These are phyloP conservation scores for Diadromus collaris DNA, from an alignment of 2,888 invertebrate genomes.

Conservation along the genomic window DNA sequence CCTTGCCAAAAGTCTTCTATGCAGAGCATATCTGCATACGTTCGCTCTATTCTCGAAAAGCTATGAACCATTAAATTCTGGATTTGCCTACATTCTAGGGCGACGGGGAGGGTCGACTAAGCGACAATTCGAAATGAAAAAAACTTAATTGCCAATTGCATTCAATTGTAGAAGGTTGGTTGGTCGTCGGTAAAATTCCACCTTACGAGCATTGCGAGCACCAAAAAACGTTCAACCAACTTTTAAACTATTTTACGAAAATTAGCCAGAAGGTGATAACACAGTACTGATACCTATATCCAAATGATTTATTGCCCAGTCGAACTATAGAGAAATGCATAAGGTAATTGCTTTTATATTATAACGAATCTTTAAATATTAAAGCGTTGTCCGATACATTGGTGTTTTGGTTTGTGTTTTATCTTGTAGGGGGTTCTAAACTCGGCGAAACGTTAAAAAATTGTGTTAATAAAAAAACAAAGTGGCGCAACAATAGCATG, in stretches of 20 bases:
- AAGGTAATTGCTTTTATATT: too few species aligned
- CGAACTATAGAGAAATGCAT: too few species aligned
- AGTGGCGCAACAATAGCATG: not conserved
- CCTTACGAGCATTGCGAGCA: not conserved
- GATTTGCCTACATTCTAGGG: slow-evolving; percentile 51
- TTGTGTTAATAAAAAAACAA: not conserved
- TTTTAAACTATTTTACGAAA: not conserved
- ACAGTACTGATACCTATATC: not conserved
- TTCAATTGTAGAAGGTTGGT: not conserved
- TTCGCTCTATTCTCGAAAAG: slow-evolving; percentile 50
- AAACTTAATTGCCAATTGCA: not conserved
- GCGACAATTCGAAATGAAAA: slow-evolving; percentile 4
- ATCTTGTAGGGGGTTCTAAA: not conserved
- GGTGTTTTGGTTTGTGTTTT: not conserved
- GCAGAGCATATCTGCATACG: slow-evolving; percentile 50
- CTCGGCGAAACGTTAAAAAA: not conserved
- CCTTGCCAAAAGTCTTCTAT: slow-evolving; percentile 54
- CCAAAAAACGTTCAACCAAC: not conserved
- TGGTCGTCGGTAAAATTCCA: not conserved
- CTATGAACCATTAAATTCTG: slow-evolving; percentile 56
- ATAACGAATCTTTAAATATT: too few species aligned
- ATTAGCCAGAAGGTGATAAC: not conserved
- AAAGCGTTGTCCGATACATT: not conserved
- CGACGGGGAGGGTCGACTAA: slow-evolving; percentile 29
- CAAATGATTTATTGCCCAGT: not conserved